These are phyloP conservation scores for Accipiter cooperii DNA, from an alignment of 2,113 vertebrate genomes.

Conservation along the genomic window DNA sequence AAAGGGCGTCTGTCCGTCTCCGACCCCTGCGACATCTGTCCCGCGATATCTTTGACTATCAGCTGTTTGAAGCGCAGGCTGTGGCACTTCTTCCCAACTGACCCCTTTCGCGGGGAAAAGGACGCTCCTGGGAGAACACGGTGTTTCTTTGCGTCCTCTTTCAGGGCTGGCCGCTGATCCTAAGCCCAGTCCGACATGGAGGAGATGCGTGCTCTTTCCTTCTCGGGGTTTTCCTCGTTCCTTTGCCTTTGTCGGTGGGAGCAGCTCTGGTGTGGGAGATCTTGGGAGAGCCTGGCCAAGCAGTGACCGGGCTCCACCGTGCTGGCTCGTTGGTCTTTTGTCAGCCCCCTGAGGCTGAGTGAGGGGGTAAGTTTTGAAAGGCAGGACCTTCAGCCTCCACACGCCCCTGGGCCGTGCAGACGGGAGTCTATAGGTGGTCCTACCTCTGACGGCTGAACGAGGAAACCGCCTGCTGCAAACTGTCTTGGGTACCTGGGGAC, in stretches of 20 bases:
- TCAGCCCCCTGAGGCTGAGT: background rate
- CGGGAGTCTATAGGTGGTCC: background rate
- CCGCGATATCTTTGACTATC: background rate
- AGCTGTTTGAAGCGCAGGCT: background rate
- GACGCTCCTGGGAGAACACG: background rate
- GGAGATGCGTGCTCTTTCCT: background rate
- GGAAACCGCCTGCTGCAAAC: background rate
- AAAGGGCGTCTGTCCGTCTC: background rate
- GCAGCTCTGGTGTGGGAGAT: fast-evolving
- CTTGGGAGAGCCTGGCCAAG: background rate
- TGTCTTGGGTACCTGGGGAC: background rate
- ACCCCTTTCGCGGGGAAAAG: background rate
- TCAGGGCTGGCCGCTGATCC: background rate
- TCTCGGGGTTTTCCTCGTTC: background rate
- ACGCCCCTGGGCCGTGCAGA: fast-evolving
- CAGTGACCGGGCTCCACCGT: background rate
- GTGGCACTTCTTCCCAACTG: background rate
- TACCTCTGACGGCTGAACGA: background rate
- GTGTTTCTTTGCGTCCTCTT: background rate
- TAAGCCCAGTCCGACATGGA: background rate
- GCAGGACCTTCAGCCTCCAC: background rate
- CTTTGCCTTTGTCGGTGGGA: background rate
- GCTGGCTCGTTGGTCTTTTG: background rate
- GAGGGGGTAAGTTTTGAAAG: background rate
- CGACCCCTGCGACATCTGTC: background rate